Evolutionary conservation across 2,888 invertebrate genomes (phyloP), one percentile per base, ranked within the genome.

Genomic region (Nemurella pictetii): DNA sequence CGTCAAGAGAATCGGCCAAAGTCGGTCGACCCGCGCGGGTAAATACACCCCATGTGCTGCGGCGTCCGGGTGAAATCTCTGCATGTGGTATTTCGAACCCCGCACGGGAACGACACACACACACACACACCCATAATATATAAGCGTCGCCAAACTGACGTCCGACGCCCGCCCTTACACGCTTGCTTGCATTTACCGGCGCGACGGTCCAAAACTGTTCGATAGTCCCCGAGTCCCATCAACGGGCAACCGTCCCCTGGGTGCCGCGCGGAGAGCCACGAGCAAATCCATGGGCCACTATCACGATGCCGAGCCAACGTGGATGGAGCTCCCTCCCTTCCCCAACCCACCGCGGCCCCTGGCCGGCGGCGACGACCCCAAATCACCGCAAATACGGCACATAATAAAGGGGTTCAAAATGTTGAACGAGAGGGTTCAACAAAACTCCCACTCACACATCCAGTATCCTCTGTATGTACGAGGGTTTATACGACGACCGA

Each of bases 381-480:
- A 28, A 75, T 75, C 75, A 75, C 75, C 75, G 28, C 26, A 75
- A 26, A 75, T 28, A 27, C 75, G 75, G 75, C 55, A 55, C 55
- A 55, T 55, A 55, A 55, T 55, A 55, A 55, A 55, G 55, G 55
- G 55, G 55, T 55, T 55, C 55, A 55, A 55, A 55, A 55, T 55
- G 55, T 27, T 75, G 28, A 75, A 75, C 75, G 75, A 27, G 75
- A 28, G 75, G 75, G 75, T 27, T 26, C 26, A 30, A 29, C 78
- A 5, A 78, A n/a, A 28, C 78, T 82, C 82, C 77, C 82, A 74
- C 82, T 78, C 29, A 85, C 83, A 25, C 85, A 75, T 36, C 36
- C 85, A 84, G 55, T 7, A 20, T 55, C 35, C 28, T 28, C 85
- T 81, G 55, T 7, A 20, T 55, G 12, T 20, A 20, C 15, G 15